Conservation (phyloP, 1,140 invertebrate species). For the Teleopsis dalmanni region DNA sequence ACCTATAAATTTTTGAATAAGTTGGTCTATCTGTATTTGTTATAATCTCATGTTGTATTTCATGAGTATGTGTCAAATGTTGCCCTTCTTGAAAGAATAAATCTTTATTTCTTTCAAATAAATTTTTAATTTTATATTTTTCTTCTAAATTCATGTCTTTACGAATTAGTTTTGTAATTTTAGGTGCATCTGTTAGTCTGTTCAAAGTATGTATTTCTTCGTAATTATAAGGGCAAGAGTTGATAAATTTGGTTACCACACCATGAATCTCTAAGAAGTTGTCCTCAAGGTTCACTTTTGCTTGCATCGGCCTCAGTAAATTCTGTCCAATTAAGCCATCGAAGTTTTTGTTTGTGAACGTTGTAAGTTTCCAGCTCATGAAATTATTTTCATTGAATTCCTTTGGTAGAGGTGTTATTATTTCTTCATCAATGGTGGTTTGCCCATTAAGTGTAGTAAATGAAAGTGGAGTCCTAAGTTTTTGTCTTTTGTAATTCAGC, state of each 20-base stretch:
- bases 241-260: not conserved
- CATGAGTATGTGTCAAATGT: slow-evolving; percentile 1
- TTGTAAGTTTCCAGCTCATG: slow-evolving; percentile 5
- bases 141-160: not conserved
- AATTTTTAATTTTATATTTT: too few species aligned
- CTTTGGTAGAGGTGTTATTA: not conserved
- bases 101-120: not conserved
- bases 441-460: slow-evolving; percentile 2
- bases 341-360: not conserved
- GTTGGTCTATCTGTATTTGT: slow-evolving; percentile 19
- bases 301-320: slow-evolving; percentile 3
- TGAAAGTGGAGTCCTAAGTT: not conserved
- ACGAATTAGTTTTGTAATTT: not conserved
- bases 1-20: slow-evolving; percentile 26
- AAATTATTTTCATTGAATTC: slow-evolving; percentile 2
- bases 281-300: not conserved
- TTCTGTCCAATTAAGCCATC: slow-evolving; percentile 6
- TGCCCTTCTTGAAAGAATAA: slow-evolving; percentile 7
- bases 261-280: slow-evolving; percentile 2
- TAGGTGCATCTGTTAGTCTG: not conserved
- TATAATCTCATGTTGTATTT: slow-evolving; percentile 24
- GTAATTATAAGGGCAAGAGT: slow-evolving; percentile 1
- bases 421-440: not conserved
- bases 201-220: slow-evolving; percentile 1
- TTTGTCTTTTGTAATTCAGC: not conserved